Conservation (phyloP, 35 echinoderm and acorn worm genomes). For the Eucidaris tribuloides region DNA sequence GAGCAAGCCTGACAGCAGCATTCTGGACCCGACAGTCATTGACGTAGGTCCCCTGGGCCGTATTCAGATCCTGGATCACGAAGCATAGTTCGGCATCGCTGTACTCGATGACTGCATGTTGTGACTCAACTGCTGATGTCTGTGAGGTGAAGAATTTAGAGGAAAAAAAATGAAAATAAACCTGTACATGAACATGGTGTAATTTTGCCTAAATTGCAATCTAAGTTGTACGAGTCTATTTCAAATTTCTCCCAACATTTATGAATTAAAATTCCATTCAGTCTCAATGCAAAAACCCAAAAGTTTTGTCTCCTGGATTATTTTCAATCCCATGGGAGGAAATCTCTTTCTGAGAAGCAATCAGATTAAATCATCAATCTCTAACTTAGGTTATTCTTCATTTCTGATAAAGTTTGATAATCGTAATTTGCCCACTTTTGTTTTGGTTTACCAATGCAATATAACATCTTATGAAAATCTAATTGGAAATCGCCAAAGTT, state of each 20-base stretch:
- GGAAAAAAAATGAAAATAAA: constrained; percentile 3
- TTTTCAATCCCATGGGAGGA: not conserved
- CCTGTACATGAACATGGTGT: not conserved
- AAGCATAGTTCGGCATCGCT: constrained; percentile 81
- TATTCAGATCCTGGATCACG: constrained; percentile 93
- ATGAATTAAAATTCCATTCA: not conserved
- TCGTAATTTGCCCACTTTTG: too few species aligned
- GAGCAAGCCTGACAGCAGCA: constrained; percentile 81
- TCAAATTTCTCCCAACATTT: not conserved
- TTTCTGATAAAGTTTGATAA: too few species aligned
- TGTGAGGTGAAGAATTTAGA: constrained; percentile 23
- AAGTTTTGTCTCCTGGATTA: not conserved
- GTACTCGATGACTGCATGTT: constrained; percentile 95
- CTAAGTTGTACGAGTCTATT: not conserved
- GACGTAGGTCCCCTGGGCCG: constrained; percentile 91
- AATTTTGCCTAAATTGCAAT: not conserved
- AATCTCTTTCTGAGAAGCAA: not conserved
- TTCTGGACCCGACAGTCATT: constrained; percentile 98
- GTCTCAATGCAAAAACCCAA: not conserved
- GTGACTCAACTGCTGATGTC: constrained; percentile 65
- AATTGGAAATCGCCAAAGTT: too few species aligned
- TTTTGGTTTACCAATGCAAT: too few species aligned
- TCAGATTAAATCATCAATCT: too few species aligned
- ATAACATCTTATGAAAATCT: too few species aligned
- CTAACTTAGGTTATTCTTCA: too few species aligned